Conservation (phyloP, 1,140 invertebrate species). For the Cydia strobilella region DNA sequence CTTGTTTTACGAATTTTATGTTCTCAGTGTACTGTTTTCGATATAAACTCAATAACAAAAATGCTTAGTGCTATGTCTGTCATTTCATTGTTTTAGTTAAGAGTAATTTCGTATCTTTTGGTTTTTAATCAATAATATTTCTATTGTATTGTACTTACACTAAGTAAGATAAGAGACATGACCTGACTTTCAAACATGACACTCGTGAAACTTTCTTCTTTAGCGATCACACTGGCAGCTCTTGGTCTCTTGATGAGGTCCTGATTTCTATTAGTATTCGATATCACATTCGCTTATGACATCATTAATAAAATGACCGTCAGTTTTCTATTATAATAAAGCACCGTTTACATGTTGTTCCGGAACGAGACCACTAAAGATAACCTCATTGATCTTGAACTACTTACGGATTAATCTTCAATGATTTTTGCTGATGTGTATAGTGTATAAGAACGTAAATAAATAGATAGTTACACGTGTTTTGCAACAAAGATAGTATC, state of each 20-base stretch:
- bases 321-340: neutral
- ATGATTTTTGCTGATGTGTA: neutral
- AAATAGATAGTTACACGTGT: neutral
- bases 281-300: too few relatives aligned
- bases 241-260: too few relatives aligned
- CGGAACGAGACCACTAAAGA: neutral
- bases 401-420: conserved; percentile 9
- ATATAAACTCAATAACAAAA: neutral
- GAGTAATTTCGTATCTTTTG: too few relatives aligned
- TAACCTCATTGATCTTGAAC: conserved; percentile 28
- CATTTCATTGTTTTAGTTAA: neutral
- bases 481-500: neutral
- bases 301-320: too few relatives aligned
- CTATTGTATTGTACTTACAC: too few relatives aligned
- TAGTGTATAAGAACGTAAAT: neutral
- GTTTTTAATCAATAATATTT: too few relatives aligned
- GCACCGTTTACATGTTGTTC: neutral
- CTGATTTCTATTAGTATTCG: too few relatives aligned
- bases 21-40: neutral
- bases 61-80: neutral
- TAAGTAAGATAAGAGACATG: too few relatives aligned
- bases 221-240: too few relatives aligned
- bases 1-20: neutral
- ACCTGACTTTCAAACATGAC: too few relatives aligned
- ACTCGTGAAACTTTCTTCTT: too few relatives aligned